A percentile compares a stretch with the other conserved stretches of the same genome.
Conservation (phyloP, 1,140 invertebrate species). For the Brachionus rubens region DNA sequence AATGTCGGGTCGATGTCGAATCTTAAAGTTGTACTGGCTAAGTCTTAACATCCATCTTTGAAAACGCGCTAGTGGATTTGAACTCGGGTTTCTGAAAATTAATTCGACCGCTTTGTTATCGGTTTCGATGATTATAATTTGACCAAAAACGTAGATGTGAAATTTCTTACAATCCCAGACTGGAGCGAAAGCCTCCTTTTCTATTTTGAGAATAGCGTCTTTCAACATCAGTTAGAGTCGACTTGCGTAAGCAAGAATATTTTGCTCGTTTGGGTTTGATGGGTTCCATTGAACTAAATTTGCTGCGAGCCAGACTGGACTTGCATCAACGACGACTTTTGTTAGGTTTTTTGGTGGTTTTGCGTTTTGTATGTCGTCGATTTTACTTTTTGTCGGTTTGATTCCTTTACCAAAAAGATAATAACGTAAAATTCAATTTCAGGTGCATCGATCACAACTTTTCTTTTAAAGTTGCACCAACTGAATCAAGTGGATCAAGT, state of each 20-base stretch:
- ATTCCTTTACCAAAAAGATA: background rate
- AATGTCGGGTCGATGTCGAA: too few relatives aligned
- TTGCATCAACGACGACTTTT: too few relatives aligned
- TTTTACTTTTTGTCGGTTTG: background rate
- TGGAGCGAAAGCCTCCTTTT: too few relatives aligned
- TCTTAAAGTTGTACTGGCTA: background rate
- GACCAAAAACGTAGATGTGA: too few relatives aligned
- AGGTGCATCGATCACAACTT: background rate
- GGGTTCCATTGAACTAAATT: conserved; percentile 57
- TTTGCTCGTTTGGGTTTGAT: conserved; percentile 42
- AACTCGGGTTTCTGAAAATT: too few relatives aligned
- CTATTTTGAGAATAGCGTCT: too few relatives aligned
- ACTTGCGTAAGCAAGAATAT: conserved; percentile 52
- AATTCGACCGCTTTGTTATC: too few relatives aligned
- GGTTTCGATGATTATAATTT: too few relatives aligned
- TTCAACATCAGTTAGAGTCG: too few relatives aligned
- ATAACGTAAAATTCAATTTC: background rate
- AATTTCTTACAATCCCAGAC: too few relatives aligned
- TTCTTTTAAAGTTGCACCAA: background rate
- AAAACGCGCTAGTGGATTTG: background rate
- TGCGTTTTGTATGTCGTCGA: background rate
- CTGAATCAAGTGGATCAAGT: background rate
- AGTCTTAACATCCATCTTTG: background rate
- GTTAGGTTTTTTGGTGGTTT: too few relatives aligned
- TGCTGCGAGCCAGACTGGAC: conserved; percentile 53